Percentiles rank a stretch among this genome's conserved stretches.
phyloP scores from a whole-genome alignment of 2,797 vertebrate species.

The Hylomyscus alleni region DNA sequence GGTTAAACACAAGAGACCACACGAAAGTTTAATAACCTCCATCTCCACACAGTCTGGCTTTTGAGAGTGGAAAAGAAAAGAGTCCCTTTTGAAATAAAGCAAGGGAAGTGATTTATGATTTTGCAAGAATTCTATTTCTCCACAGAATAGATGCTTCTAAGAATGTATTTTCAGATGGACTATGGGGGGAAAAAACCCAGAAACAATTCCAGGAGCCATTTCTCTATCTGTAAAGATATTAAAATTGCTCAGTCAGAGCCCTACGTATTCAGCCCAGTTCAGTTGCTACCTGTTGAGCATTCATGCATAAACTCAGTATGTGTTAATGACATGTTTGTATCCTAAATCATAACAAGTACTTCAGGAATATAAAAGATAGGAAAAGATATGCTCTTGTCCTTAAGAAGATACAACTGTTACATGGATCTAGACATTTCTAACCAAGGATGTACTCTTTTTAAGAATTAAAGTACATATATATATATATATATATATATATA shows the following conservation, averaged over 20 bases:
- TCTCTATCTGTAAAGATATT: neutral
- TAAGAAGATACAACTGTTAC: neutral
- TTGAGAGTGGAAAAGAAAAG: conserved; percentile 23
- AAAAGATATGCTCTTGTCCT: neutral
- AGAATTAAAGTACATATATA: neutral
- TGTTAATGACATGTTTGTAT: neutral
- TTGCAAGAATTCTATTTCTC: conserved; percentile 48
- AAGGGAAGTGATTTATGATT: conserved; percentile 37
- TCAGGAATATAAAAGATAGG: neutral
- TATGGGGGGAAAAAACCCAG: neutral
- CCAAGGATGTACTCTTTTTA: neutral
- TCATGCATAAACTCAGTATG: neutral
- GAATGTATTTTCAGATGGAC: conserved; percentile 9
- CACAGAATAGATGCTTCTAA: conserved; percentile 47
- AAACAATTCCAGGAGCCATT: neutral
- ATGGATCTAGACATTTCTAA: conserved; percentile 31
- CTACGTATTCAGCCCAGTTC: neutral
- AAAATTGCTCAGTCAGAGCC: neutral
- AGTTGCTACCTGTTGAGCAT: too few relatives aligned
- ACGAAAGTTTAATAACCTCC: conserved; percentile 9
- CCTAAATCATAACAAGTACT: neutral
- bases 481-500: neutral
- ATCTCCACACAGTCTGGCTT: neutral
- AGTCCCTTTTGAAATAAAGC: conserved; percentile 64
- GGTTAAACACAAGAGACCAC: neutral